A percentile compares a stretch with the other conserved stretches of the same genome.
phyloP scores from a whole-genome alignment of 2,113 vertebrate species.

The Platysternon megacephalum region DNA sequence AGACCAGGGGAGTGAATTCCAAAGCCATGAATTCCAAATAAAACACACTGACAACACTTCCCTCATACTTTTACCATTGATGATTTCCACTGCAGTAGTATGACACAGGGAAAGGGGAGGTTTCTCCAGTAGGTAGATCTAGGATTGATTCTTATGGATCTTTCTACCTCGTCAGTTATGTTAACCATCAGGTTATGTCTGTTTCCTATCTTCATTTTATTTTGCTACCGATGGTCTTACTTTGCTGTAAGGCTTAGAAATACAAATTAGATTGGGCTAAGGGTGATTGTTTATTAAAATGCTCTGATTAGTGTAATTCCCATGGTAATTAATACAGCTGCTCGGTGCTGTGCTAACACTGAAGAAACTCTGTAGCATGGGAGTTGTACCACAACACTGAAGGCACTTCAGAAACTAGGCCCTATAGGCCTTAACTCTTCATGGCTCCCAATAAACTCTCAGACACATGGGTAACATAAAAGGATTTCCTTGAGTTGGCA shows the following conservation, averaged over 20 bases:
- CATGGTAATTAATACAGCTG: not conserved
- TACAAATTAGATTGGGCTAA: not conserved
- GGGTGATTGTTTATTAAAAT: not conserved
- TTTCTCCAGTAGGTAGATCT: not conserved
- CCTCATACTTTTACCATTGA: not conserved
- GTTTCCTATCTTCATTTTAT: not conserved
- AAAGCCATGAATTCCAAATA: conserved; percentile 11
- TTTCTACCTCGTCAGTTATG: not conserved
- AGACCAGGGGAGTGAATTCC: conserved; percentile 36
- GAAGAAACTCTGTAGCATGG: not conserved
- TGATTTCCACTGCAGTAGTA: conserved; percentile 8
- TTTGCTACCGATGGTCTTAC: not conserved
- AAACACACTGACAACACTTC: not conserved
- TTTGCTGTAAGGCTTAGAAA: not conserved
- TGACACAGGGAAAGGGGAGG: not conserved
- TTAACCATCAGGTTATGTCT: not conserved
- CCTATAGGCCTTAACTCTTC: not conserved
- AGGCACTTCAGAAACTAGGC: not conserved
- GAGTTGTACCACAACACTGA: not conserved
- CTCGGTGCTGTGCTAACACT: not conserved
- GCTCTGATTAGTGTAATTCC: not conserved
- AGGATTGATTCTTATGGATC: not conserved
- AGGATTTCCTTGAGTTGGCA: not conserved
- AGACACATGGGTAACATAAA: not conserved
- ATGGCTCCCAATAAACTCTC: not conserved